phyloP scores from a whole-genome alignment of 2,797 vertebrate species.

The Argya squamiceps region DNA sequence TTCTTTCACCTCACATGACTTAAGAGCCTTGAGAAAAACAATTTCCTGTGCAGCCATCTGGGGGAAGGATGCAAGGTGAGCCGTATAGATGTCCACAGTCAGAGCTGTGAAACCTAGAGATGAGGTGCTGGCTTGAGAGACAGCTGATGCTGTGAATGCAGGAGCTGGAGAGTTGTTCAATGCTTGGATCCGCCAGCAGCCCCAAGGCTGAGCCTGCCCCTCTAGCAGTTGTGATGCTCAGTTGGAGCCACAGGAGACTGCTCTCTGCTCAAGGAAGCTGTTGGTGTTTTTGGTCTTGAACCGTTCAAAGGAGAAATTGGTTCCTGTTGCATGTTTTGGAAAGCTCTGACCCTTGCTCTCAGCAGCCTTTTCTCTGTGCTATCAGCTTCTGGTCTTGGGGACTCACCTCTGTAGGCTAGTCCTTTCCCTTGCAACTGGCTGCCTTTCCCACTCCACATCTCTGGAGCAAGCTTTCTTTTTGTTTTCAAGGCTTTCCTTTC shows the following conservation, averaged over 20 bases:
- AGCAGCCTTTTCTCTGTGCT: neutral
- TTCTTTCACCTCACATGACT: neutral
- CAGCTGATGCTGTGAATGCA: neutral
- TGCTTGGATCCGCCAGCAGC: neutral
- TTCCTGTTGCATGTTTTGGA: neutral
- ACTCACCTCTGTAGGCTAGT: neutral
- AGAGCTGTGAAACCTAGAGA: neutral
- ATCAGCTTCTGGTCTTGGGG: neutral
- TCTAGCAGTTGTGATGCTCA: neutral
- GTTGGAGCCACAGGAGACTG: neutral
- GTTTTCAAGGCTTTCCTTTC: neutral
- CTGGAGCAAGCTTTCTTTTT: neutral
- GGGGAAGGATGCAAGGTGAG: neutral
- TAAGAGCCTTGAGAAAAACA: neutral
- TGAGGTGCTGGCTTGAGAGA: neutral
- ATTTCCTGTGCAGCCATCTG: neutral
- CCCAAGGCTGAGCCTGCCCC: neutral
- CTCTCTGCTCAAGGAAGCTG: neutral
- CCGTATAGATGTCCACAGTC: neutral
- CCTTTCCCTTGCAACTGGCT: neutral
- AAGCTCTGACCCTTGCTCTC: neutral
- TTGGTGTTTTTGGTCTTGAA: neutral
- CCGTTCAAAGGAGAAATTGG: neutral
- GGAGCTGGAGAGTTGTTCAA: neutral
- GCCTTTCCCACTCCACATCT: neutral